Evolutionary conservation across 1,140 invertebrate genomes (phyloP), one percentile per base, ranked within the genome.

Genomic region (Pogonomyrmex californicus): DNA sequence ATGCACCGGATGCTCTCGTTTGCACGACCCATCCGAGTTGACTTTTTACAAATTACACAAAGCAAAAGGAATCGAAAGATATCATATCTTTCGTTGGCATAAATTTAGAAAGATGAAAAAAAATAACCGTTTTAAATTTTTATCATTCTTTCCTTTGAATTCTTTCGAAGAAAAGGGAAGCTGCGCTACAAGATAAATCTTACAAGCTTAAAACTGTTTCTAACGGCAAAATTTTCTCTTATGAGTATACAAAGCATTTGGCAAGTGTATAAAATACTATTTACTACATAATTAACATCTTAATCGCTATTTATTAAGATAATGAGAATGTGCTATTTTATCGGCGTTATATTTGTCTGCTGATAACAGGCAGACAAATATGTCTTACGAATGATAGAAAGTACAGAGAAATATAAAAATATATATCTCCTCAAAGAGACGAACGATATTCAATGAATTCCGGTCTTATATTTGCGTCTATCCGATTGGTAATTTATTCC

Each of bases 241-340:
- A 12, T 38, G 9, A 73, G 33, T 76, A 30, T 41, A 7, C 38
- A 44, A 60, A 23, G 5, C 33, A 44, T 60, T 77, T 77, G 5
- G 44, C n/a, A 44, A 12, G 23, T 14, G n/a, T 56, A 62, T 60
- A 77, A 60, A 44, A 77, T 38, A 47, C 10, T 56, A 56, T 38
- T 54, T 36, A 38, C 6, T 33, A 44, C 14, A 38, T 58, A 76
- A 76, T 76, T 76, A 77, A 77, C 6, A 7, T n/a, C 56, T 77
- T 77, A 60, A 62, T 77, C 14, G n/a, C 5, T 75, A 41, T 63
- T 68, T 5, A 5, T 23, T 23, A 30, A 79, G 47, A 79, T 79
- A 79, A 79, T 7, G n/a, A 65, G 10, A 23, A 23, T 23, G 23
- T 23, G 6, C 12, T 66, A 77, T 63, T 60, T 78, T 54, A 38